phyloP scores from a whole-genome alignment of 2,797 vertebrate species.

The Tapirus indicus region DNA sequence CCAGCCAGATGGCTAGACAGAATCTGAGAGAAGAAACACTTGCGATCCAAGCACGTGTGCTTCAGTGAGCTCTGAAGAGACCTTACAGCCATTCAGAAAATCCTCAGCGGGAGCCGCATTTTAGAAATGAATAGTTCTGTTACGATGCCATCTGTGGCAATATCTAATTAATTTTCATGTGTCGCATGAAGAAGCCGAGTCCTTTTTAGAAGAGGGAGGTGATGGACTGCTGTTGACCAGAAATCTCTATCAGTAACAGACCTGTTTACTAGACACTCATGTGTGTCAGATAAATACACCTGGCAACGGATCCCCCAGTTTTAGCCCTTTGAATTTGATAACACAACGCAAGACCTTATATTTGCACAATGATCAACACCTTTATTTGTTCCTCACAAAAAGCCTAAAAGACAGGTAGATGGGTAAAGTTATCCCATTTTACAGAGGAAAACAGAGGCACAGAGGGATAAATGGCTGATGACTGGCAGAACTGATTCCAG shows the following conservation, averaged over 20 bases:
- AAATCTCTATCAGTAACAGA: not conserved
- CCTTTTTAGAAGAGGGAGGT: not conserved
- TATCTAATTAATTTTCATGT: conserved; percentile 30
- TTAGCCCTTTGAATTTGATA: not conserved
- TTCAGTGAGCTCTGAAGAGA: conserved; percentile 24
- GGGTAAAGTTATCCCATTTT: not conserved
- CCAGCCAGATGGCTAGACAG: not conserved
- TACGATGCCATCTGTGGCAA: not conserved
- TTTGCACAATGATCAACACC: not conserved
- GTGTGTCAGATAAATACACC: not conserved
- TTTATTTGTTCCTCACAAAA: not conserved
- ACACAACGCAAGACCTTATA: not conserved
- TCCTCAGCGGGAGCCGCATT: not conserved
- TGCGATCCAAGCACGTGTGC: not conserved
- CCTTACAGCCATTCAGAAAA: not conserved
- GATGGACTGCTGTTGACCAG: not conserved
- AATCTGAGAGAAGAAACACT: not conserved
- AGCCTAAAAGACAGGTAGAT: not conserved
- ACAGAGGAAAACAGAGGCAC: not conserved
- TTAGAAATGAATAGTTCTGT: conserved; percentile 21
- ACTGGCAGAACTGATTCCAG: not conserved
- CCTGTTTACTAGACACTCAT: not conserved
- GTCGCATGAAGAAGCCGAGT: not conserved
- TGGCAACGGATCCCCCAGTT: not conserved
- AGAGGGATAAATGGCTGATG: not conserved